These are phyloP conservation scores for Poeciliopsis turneri DNA, from an alignment of 2,797 vertebrate genomes.

Conservation along the genomic window DNA sequence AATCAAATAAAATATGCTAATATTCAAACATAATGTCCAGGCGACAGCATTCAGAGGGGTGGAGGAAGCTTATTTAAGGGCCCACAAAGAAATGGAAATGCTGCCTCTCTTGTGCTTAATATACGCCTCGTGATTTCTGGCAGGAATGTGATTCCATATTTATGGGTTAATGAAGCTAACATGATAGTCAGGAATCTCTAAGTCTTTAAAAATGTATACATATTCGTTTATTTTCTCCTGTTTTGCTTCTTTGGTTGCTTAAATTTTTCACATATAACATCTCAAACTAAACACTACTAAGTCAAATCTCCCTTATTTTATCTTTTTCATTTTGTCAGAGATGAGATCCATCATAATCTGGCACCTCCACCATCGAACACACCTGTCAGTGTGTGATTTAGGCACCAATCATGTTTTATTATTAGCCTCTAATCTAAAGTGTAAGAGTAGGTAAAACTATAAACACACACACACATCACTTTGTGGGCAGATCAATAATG, in stretches of 20 bases:
- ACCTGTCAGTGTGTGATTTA: conserved; percentile 66
- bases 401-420: conserved; percentile 72
- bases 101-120: background rate
- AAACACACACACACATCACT: conserved; percentile 34
- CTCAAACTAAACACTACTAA: background rate
- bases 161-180: conserved; percentile 3
- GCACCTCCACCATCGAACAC: conserved; percentile 41
- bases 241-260: background rate
- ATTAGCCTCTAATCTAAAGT: conserved; percentile 63
- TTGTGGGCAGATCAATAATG: conserved; percentile 63
- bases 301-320: background rate
- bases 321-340: conserved; percentile 4
- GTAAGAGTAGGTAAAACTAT: conserved; percentile 57
- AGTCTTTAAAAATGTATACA: background rate
- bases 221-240: background rate
- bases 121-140: background rate
- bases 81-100: background rate
- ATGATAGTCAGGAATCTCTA: background rate
- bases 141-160: background rate
- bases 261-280: background rate
- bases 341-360: conserved; percentile 26
- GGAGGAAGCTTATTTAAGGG: background rate
- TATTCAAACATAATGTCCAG: background rate
- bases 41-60: background rate
- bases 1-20: no score